Percentiles rank a stretch among this genome's conserved stretches.
These are phyloP conservation scores for Cygnus atratus DNA, from an alignment of 2,113 vertebrate species.

Conservation along the genomic window DNA sequence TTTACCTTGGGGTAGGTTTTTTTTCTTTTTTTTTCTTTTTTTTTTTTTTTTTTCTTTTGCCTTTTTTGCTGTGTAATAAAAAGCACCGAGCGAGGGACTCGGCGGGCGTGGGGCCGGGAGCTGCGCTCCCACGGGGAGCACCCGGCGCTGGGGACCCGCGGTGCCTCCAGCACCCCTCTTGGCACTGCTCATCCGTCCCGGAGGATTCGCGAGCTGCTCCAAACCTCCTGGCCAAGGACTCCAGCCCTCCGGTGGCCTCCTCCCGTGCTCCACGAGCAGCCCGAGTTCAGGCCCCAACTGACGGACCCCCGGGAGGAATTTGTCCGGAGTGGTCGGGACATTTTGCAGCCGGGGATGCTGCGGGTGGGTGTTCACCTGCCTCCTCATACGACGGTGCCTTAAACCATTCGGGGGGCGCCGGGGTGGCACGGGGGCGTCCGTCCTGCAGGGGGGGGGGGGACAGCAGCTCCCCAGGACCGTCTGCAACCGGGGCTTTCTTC, in stretches of 20 bases:
- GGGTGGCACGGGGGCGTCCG: not conserved
- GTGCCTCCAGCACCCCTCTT: not conserved
- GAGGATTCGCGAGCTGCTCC: not conserved
- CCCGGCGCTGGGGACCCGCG: not conserved
- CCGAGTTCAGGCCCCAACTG: not conserved
- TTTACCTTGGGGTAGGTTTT: not conserved
- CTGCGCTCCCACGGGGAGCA: not conserved
- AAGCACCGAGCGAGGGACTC: slow-evolving; percentile 17
- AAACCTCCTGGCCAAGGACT: slow-evolving; percentile 4
- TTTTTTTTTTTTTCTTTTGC: not conserved
- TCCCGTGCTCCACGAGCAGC: not conserved
- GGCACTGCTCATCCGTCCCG: not conserved
- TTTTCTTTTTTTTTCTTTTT: too few species aligned
- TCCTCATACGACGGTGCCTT: slow-evolving; percentile 79
- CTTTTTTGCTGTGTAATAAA: slow-evolving; percentile 61
- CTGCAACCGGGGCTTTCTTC: not conserved
- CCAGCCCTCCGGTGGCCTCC: not conserved
- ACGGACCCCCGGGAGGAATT: not conserved
- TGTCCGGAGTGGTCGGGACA: too few species aligned
- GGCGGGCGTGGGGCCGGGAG: slow-evolving; percentile 21
- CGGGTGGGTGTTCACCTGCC: slow-evolving; percentile 66
- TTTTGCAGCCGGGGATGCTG: not conserved
- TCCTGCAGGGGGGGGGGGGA: not conserved
- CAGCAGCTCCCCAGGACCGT: not conserved
- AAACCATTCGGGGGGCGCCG: slow-evolving; percentile 65